Evolutionary conservation across 2,888 invertebrate species (phyloP).

Genomic region (Epiblema foenella): DNA sequence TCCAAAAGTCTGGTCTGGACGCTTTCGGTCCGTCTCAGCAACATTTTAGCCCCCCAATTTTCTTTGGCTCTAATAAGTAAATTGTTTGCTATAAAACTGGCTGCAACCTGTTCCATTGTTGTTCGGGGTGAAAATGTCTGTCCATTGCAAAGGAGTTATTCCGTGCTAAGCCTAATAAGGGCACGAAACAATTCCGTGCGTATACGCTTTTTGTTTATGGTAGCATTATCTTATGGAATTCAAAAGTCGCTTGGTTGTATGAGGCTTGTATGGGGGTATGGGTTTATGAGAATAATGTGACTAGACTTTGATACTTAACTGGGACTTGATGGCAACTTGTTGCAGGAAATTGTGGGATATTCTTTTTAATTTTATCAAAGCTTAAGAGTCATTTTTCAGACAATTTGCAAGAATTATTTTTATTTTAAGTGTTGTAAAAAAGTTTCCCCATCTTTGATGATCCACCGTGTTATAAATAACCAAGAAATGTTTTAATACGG

Average conservation of each 20-base stretch:
- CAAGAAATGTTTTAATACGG: constrained; percentile 7
- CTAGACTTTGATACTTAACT: background rate
- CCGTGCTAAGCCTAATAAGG: constrained; percentile 23
- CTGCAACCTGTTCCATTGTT: constrained; percentile 77
- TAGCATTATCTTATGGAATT: background rate
- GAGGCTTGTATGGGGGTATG: background rate
- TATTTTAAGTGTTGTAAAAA: background rate
- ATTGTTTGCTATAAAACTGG: constrained; percentile 73
- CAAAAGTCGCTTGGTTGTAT: background rate
- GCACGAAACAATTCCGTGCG: background rate
- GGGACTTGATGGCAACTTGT: background rate
- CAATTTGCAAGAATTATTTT: no score
- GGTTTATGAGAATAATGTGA: background rate
- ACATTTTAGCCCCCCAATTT: constrained; percentile 63
- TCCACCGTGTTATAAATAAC: no score
- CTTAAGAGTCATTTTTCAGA: no score
- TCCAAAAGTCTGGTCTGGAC: background rate
- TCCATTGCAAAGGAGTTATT: constrained; percentile 52
- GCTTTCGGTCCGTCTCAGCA: constrained; percentile 33
- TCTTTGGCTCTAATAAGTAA: constrained; percentile 77
- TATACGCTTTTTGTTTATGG: background rate
- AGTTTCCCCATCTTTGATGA: background rate
- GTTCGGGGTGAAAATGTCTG: constrained; percentile 60
- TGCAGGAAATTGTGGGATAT: no score
- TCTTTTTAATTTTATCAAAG: no score